Percentiles rank a stretch among this genome's conserved stretches.
These are phyloP conservation scores for Xenopus tropicalis DNA, from an alignment of 2,113 vertebrate species.

Conservation along the genomic window UCB_Xtro_10.0 CM004443.2:118003001-118003500, in stretches of 20 bases:
- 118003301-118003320: not conserved
- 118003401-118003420: too few species aligned
- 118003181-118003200: conserved; percentile 5
- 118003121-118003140: not conserved
- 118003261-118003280: not conserved
- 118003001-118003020: conserved; percentile 48
- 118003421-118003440: too few species aligned
- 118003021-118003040: conserved; percentile 27
- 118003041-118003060: conserved; percentile 19
- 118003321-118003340: not conserved
- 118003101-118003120: not conserved
- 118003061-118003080: conserved; percentile 1
- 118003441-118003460: too few species aligned
- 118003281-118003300: conserved; percentile 3
- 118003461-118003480: too few species aligned
- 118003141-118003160: not conserved
- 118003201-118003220: not conserved
- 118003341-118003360: not conserved
- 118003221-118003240: not conserved
- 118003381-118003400: too few species aligned
- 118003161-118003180: not conserved
- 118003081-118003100: conserved; percentile 5
- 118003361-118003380: not conserved
- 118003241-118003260: not conserved
- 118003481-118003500: too few species aligned